phyloP scores from a whole-genome alignment of 1,140 invertebrate species.

The Chlorops oryzae region DNA sequence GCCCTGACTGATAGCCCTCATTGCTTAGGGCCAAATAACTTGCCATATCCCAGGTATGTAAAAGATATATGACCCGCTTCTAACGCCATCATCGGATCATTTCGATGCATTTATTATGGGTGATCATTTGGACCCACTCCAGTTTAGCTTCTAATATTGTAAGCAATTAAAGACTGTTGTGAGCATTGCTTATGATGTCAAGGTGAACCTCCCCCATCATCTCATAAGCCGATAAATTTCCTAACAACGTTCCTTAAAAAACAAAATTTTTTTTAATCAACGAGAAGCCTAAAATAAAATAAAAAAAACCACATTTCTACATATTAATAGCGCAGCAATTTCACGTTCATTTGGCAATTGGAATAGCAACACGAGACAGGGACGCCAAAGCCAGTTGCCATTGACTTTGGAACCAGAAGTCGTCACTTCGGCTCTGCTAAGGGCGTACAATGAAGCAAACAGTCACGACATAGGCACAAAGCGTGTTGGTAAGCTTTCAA shows the following conservation, averaged over 20 bases:
- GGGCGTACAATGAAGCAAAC: conserved; percentile 56
- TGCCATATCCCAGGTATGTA: conserved; percentile 71
- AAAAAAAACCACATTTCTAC: conserved; percentile 16
- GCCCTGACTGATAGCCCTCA: conserved; percentile 67
- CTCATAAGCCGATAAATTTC: background rate
- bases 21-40: conserved; percentile 72
- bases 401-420: conserved; percentile 63
- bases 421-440: conserved; percentile 63
- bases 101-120: background rate
- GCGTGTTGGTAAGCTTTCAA: conserved; percentile 40
- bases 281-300: background rate
- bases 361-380: conserved; percentile 45
- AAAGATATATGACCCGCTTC: no score
- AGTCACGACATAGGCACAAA: conserved; percentile 37
- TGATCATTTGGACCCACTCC: background rate
- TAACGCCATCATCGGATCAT: background rate
- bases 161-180: background rate
- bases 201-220: background rate
- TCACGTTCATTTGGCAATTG: conserved; percentile 54
- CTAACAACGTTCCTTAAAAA: no score
- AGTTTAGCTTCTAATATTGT: background rate
- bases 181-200: background rate
- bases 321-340: conserved; percentile 57
- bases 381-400: conserved; percentile 47
- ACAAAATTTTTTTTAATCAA: no score